phyloP scores from a whole-genome alignment of 1,140 invertebrate genomes.

The Camponotus floridanus region DNA sequence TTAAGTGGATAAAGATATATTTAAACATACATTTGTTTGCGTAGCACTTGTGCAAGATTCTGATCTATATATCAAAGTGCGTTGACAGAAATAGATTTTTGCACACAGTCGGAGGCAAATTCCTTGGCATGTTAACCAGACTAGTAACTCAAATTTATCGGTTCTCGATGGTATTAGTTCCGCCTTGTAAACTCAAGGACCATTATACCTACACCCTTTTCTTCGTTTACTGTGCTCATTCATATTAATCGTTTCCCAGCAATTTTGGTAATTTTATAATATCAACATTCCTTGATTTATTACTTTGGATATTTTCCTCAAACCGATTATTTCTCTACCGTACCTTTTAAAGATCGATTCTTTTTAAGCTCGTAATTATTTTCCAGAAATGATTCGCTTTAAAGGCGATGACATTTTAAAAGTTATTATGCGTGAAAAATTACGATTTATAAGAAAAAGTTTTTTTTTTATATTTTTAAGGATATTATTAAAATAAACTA shows the following conservation, averaged over 20 bases:
- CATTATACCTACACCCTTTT: constrained; percentile 56
- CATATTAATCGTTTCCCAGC: constrained; percentile 63
- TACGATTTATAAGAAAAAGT: not conserved
- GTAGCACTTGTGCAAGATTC: constrained; percentile 55
- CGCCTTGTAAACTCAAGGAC: constrained; percentile 43
- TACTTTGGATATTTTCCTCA: not conserved
- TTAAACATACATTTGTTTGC: constrained; percentile 63
- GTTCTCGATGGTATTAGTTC: constrained; percentile 68
- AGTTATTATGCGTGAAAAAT: not conserved
- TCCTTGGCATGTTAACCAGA: constrained; percentile 70
- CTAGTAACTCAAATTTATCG: constrained; percentile 71
- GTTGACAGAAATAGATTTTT: constrained; percentile 62
- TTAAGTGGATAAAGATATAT: constrained; percentile 47
- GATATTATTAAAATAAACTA: not conserved
- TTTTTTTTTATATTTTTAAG: not conserved
- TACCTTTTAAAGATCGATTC: not conserved
- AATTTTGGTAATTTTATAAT: constrained; percentile 54
- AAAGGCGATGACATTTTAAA: not conserved
- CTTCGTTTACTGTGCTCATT: constrained; percentile 52
- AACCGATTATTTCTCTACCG: not conserved
- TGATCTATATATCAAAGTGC: constrained; percentile 51
- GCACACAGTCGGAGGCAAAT: constrained; percentile 32
- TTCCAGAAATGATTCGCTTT: not conserved
- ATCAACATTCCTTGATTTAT: constrained; percentile 30
- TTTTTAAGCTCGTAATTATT: constrained; percentile 34